phyloP scores from a whole-genome alignment of 2,888 invertebrate genomes.

The Eupsilia transversa region DNA sequence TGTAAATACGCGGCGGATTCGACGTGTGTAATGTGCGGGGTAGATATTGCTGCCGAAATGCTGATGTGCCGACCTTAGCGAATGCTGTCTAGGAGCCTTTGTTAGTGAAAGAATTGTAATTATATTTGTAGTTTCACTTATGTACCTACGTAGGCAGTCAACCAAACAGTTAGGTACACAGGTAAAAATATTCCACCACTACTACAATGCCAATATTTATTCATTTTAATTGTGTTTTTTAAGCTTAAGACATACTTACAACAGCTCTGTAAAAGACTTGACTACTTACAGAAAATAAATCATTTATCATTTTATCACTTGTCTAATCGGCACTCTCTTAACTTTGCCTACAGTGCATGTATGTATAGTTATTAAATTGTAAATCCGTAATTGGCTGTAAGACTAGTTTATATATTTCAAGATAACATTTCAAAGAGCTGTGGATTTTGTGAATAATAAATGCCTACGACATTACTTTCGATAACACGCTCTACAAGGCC shows the following conservation, averaged over 20 bases:
- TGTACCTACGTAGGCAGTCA: neutral
- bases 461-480: neutral
- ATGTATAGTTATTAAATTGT: too few relatives aligned
- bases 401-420: too few relatives aligned
- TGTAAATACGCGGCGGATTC: constrained; percentile 87
- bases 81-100: constrained; percentile 48
- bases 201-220: neutral
- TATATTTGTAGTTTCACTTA: constrained; percentile 16
- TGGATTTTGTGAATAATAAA: too few relatives aligned
- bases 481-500: neutral
- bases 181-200: neutral
- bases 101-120: constrained; percentile 45
- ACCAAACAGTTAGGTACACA: neutral
- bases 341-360: neutral
- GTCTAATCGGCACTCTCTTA: neutral
- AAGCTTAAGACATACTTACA: neutral
- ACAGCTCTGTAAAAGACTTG: neutral
- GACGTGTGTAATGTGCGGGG: constrained; percentile 84
- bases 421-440: too few relatives aligned
- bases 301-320: too few relatives aligned
- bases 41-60: constrained; percentile 78
- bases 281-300: too few relatives aligned
- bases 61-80: constrained; percentile 73
- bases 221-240: neutral
- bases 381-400: too few relatives aligned